Percentiles rank a stretch among this genome's conserved stretches.
These are phyloP conservation scores for Lutraria rhynchaena DNA, from an alignment of 1,140 invertebrate species.

Conservation along the genomic window DNA sequence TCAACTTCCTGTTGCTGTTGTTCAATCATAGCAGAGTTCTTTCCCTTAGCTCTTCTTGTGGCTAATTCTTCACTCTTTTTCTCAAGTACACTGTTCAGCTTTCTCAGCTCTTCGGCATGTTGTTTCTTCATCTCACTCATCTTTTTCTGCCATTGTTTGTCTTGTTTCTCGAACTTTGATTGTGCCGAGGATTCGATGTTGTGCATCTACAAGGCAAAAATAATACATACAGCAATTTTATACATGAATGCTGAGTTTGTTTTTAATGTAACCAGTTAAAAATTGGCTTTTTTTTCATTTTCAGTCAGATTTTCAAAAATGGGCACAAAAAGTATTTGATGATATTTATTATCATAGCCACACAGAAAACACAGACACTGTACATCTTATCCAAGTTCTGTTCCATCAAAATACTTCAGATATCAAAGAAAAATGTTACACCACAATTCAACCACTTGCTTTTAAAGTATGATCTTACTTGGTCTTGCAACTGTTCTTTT, in stretches of 20 bases:
- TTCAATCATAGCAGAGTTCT: slow-evolving; percentile 29
- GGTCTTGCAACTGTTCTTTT: slow-evolving; percentile 73
- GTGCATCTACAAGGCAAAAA: slow-evolving; percentile 62
- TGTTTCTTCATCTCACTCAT: slow-evolving; percentile 67
- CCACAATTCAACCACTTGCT: too few species aligned
- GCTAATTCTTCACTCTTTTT: slow-evolving; percentile 56
- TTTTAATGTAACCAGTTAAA: too few species aligned
- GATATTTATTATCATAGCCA: too few species aligned
- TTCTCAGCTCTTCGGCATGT: slow-evolving; percentile 66
- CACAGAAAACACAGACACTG: too few species aligned
- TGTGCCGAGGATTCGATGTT: slow-evolving; percentile 64
- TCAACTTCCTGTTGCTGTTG: slow-evolving; percentile 65
- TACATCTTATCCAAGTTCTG: too few species aligned
- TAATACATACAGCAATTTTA: neutral
- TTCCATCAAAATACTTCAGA: too few species aligned
- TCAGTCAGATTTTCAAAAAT: too few species aligned
- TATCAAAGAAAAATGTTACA: too few species aligned
- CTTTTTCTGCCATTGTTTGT: slow-evolving; percentile 71
- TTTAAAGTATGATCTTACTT: slow-evolving; percentile 65
- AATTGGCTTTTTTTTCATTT: too few species aligned
- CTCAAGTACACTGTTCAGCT: slow-evolving; percentile 68
- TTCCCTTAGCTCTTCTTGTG: slow-evolving; percentile 43
- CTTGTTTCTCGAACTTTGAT: slow-evolving; percentile 67
- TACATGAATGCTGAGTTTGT: too few species aligned
- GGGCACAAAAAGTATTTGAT: too few species aligned